These are phyloP conservation scores for Thereva nobilitata DNA, from an alignment of 2,888 invertebrate genomes.

Conservation along the genomic window DNA sequence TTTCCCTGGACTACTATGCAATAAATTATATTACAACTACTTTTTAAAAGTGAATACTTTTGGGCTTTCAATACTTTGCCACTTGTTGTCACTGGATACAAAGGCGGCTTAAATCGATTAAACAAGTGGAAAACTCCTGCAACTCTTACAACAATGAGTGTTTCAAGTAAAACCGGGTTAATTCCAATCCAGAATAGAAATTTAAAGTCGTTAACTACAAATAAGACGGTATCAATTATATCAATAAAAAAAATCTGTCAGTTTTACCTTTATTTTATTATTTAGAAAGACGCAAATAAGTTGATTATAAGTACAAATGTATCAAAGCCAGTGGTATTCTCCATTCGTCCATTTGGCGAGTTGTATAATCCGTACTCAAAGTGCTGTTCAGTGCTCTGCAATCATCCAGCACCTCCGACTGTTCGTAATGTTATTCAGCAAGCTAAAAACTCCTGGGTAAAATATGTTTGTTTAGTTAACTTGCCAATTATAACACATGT, in stretches of 20 bases:
- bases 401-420: conserved; percentile 78
- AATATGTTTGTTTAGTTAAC: conserved; percentile 41
- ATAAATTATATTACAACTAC: too few species aligned
- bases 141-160: conserved; percentile 57
- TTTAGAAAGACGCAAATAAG: conserved; percentile 9
- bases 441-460: conserved; percentile 73
- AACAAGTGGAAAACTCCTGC: too few species aligned
- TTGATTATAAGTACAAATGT: conserved; percentile 56
- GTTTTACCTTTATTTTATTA: background rate
- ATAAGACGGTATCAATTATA: background rate
- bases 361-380: conserved; percentile 81
- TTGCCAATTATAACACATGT: background rate
- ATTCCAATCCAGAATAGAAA: conserved; percentile 64
- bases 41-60: too few species aligned
- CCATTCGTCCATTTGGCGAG: conserved; percentile 77
- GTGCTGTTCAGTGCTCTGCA: conserved; percentile 81
- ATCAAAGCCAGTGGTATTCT: conserved; percentile 71
- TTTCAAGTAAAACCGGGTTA: conserved; percentile 69
- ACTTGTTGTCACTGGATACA: too few species aligned
- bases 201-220: conserved; percentile 49
- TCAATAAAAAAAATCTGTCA: background rate
- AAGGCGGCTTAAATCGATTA: too few species aligned
- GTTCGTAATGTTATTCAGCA: conserved; percentile 72
- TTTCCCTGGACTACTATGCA: too few species aligned
- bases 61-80: too few species aligned